A percentile compares a stretch with the other conserved stretches of the same genome.
phyloP scores from a whole-genome alignment of 2,113 vertebrate species.

The Dendrocopos noguchii region DNA sequence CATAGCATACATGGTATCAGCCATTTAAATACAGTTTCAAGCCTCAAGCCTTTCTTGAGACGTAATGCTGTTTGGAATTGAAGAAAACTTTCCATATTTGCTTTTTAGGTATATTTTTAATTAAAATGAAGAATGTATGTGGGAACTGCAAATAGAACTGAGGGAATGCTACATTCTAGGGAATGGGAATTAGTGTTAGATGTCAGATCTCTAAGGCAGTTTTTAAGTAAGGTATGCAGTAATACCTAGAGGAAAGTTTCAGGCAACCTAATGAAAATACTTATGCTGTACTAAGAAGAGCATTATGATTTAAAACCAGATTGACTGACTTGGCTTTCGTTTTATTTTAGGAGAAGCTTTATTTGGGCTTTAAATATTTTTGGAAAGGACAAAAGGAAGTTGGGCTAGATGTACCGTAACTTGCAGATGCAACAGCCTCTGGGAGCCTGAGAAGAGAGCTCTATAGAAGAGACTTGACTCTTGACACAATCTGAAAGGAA shows the following conservation, averaged over 20 bases:
- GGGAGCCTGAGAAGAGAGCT: background rate
- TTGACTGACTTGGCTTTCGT: background rate
- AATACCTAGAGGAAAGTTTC: background rate
- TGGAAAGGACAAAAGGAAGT: background rate
- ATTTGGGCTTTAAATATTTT: background rate
- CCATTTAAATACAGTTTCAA: background rate
- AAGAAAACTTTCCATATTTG: background rate
- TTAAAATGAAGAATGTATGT: background rate
- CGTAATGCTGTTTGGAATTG: background rate
- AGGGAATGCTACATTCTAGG: background rate
- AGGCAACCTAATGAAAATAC: background rate
- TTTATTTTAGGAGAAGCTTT: background rate
- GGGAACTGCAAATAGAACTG: background rate
- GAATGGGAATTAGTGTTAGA: background rate
- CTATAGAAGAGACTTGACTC: background rate
- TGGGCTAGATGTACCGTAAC: background rate
- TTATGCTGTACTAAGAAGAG: background rate
- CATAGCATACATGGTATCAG: too few species aligned
- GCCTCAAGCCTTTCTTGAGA: background rate
- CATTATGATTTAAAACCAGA: background rate
- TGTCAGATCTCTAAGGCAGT: background rate
- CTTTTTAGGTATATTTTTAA: background rate
- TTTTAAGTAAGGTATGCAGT: background rate
- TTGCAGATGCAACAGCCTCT: background rate
- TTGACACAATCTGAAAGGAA: background rate